Evolutionary conservation across 2,113 vertebrate genomes (phyloP).

Genomic region (Hemibagrus wyckioides): DNA sequence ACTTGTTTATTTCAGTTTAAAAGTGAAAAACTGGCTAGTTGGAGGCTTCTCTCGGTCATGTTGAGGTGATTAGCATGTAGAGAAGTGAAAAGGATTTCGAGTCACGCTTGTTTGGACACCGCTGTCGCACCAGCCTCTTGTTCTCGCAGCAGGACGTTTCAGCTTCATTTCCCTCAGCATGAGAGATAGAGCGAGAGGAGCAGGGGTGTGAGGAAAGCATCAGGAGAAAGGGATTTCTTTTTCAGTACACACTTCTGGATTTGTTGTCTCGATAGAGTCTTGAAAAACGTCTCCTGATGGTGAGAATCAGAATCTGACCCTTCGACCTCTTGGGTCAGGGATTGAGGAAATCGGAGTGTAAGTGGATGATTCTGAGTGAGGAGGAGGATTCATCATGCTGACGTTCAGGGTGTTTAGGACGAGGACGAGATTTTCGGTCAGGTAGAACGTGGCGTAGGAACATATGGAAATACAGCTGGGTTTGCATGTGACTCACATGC

Average conservation of each 20-base stretch:
- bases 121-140: conserved; percentile 17
- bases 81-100: conserved; percentile 34
- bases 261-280: neutral
- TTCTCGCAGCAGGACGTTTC: conserved; percentile 37
- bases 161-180: conserved; percentile 30
- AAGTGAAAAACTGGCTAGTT: neutral
- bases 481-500: conserved; percentile 50
- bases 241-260: neutral
- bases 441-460: conserved; percentile 31
- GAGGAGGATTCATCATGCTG: neutral
- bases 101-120: conserved; percentile 25
- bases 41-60: neutral
- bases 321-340: neutral
- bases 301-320: neutral
- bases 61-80: conserved; percentile 30
- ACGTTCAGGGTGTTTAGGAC: neutral
- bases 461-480: conserved; percentile 59
- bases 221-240: conserved; percentile 16
- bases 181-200: neutral
- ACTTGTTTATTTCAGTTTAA: neutral
- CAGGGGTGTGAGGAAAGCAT: conserved; percentile 31
- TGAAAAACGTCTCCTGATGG: neutral
- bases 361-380: neutral
- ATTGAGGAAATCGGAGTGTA: neutral
- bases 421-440: neutral